Evolutionary conservation across 1,140 invertebrate species (phyloP).

Genomic region (Bradysia coprophila): DNA sequence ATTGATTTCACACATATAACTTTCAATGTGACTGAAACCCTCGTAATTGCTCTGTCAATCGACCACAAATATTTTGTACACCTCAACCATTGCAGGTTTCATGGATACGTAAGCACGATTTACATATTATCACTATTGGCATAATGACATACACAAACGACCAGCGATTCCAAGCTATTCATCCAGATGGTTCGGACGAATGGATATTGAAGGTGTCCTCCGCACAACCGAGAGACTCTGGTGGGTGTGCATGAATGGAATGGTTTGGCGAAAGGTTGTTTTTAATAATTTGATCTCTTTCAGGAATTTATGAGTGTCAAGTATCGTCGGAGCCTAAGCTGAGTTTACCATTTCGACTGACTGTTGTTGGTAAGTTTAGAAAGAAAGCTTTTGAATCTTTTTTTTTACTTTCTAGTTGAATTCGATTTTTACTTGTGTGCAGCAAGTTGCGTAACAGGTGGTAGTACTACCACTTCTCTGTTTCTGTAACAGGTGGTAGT

Average conservation of each 20-base stretch:
- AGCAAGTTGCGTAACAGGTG: no score
- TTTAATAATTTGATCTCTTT: constrained; percentile 6
- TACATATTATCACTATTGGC: constrained; percentile 58
- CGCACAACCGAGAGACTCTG: constrained; percentile 54
- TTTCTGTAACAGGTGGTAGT: no score
- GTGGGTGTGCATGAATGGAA: constrained; percentile 67
- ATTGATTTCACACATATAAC: no score
- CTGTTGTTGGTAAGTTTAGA: constrained; percentile 55
- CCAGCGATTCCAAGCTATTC: constrained; percentile 51
- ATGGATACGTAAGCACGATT: constrained; percentile 53
- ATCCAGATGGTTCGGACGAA: constrained; percentile 67
- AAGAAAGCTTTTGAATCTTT: background rate
- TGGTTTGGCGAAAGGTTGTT: constrained; percentile 50
- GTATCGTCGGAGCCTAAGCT: constrained; percentile 76
- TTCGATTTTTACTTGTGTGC: no score
- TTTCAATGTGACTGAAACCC: no score
- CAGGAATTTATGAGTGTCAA: constrained; percentile 59
- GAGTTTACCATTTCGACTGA: constrained; percentile 57
- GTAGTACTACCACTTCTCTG: no score
- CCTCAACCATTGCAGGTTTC: constrained; percentile 49
- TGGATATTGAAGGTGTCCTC: constrained; percentile 71
- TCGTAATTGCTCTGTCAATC: no score
- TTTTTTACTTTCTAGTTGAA: no score
- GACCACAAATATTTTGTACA: no score
- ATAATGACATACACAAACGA: constrained; percentile 59